Evolutionary conservation across 2,888 invertebrate genomes (phyloP), one percentile per base, ranked within the genome.

Genomic region (Aphidoletes aphidimyza): DNA sequence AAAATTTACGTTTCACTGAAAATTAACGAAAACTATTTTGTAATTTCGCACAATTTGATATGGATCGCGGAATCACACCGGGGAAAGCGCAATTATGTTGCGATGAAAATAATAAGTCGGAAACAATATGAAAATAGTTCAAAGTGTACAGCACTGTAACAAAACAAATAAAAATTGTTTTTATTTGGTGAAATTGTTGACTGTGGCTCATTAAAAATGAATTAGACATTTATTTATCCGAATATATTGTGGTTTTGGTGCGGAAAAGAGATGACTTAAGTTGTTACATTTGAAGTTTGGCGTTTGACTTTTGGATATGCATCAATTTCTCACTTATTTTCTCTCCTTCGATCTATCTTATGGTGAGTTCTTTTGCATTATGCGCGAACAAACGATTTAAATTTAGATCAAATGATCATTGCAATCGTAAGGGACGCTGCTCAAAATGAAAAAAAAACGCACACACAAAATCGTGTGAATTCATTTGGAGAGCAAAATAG

Each of bases 1-100:
- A 30, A 69, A 69, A 69, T 69, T 69, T 34, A 69, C 69, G 69
- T 69, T 69, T 69, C 30, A 69, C 69, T 69, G 69, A 69, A 34
- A 69, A 30, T 69, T 14, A 69, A 34, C 69, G 69, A 69, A n/a
- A 69, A 69, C 69, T 6, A 14, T 14, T 69, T 69, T 69, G 8
- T 69, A 69, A 69, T 69, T n/a, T 69, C 69, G 69, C 69, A 14
- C 34, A 54, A 54, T 54, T 54, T 54, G 26, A 26, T 22, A 11
- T 11, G 54, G 54, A n/a, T n/a, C n/a, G n/a, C n/a, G n/a, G n/a
- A n/a, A n/a, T n/a, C n/a, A n/a, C 26, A 47, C 9, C 3, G 17
- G 22, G 54, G 9, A 36, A 36, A 78, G 78, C 47, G 78, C 34
- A 14, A 1, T 6, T 78, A n/a, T n/a, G n/a, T 37, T 69, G n/a